Base-by-base conservation (phyloP, 1,140 invertebrate species). In the Sycophaga agraensis region DNA sequence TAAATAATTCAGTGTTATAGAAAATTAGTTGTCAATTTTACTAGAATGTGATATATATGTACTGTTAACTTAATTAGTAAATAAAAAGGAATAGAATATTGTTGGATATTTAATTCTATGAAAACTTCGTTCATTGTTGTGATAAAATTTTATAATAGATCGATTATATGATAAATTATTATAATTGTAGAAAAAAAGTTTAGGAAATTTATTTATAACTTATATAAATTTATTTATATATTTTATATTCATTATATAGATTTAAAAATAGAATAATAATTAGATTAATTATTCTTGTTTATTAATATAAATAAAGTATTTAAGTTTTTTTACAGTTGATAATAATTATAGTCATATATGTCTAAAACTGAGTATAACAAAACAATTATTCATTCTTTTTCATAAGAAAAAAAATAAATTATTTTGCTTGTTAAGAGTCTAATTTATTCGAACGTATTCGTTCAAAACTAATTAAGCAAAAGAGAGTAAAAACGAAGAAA, bases 401-500 rank as follows among this genome's bases (percentile, higher is more conserved):
- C n/a, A n/a, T n/a, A n/a, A n/a, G n/a, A n/a, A n/a, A n/a, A n/a
- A n/a, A n/a, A n/a, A n/a, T n/a, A n/a, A n/a, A n/a, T 46, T 24
- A 26, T n/a, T 7, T 31, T 0, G 24, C 48, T 57, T 48, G 42
- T 26, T 46, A 59, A 16, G 56, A 21, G 22, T 42, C 46, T 6
- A 19, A 39, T 26, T 48, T n/a, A 19, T 48, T 39, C n/a, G 17
- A 21, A 35, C 42, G n/a, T n/a, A n/a, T n/a, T n/a, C 3, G 16
- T 16, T 17, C 14, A 24, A n/a, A 14, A 26, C 50, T 35, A 17
- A 35, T 16, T 16, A 51, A 42, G 34, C 1, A n/a, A 16, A 16
- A 21, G 6, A 19, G 64, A 66, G 54, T 69, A 64, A 65, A 70
- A 49, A 56, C 66, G 54, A 65, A 53, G 26, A n/a, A 53, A 24